phyloP scores from a whole-genome alignment of 2,888 invertebrate species.

The Drosophila robusta region DNA sequence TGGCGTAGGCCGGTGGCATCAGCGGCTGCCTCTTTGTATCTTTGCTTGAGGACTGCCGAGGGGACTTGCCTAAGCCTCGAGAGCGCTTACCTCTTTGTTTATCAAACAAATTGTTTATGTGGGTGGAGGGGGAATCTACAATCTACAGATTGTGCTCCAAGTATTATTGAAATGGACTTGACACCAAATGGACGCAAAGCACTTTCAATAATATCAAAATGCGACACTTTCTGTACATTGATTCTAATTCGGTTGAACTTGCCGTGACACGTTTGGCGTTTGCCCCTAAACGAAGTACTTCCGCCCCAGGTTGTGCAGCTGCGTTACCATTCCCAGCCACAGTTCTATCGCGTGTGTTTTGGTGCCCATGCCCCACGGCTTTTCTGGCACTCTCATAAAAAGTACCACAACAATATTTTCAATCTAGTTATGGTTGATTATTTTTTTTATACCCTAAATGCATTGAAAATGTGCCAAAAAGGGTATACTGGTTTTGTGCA shows the following conservation, averaged over 20 bases:
- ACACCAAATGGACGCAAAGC: slow-evolving; percentile 72
- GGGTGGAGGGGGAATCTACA: slow-evolving; percentile 13
- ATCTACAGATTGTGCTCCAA: slow-evolving; percentile 20
- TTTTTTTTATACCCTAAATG: not conserved
- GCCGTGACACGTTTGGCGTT: slow-evolving; percentile 11
- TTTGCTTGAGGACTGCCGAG: not conserved
- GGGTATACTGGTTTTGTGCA: no score
- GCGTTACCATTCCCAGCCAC: not conserved
- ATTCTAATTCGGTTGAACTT: slow-evolving; percentile 39
- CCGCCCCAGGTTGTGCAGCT: slow-evolving; percentile 24
- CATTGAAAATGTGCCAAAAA: no score
- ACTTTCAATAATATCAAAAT: slow-evolving; percentile 57
- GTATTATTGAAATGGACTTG: slow-evolving; percentile 76
- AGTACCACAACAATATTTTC: not conserved
- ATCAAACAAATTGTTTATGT: slow-evolving; percentile 64
- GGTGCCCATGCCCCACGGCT: not conserved
- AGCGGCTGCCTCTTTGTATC: slow-evolving; percentile 25
- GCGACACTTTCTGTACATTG: slow-evolving; percentile 49
- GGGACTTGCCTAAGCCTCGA: not conserved
- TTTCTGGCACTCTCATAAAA: slow-evolving; percentile 15
- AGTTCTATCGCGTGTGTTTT: not conserved
- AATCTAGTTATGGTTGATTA: slow-evolving; percentile 12
- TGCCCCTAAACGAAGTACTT: slow-evolving; percentile 41
- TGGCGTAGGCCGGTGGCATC: slow-evolving; percentile 62
- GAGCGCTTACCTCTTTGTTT: slow-evolving; percentile 66